Conservation (phyloP, 2,797 vertebrate genomes). For the Moxostoma hubbsi region DNA sequence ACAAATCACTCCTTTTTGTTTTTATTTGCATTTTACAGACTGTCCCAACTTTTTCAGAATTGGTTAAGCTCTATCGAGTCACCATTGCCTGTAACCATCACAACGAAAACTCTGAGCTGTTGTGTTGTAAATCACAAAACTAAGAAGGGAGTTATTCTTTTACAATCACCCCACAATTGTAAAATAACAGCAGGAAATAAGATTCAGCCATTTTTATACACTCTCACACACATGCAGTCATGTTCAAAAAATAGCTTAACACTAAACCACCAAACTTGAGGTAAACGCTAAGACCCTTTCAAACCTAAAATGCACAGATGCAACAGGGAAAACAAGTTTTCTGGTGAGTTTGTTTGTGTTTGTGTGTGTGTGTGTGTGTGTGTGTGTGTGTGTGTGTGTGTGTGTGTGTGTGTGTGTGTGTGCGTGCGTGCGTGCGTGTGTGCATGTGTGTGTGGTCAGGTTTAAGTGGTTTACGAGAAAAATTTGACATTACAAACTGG, state of each 20-base stretch:
- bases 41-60: no score
- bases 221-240: not conserved
- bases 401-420: no score
- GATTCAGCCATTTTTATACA: constrained; percentile 35
- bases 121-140: constrained; percentile 41
- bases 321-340: not conserved
- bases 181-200: constrained; percentile 54
- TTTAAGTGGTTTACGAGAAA: no score
- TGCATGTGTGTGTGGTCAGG: no score
- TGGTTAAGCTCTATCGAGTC: constrained; percentile 26
- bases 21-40: no score
- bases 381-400: no score
- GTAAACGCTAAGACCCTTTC: not conserved
- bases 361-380: no score
- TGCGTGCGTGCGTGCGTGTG: no score
- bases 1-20: no score
- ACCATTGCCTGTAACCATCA: constrained; percentile 45
- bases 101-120: not conserved
- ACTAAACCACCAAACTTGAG: constrained; percentile 34
- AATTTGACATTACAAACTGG: no score
- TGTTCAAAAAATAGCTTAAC: constrained; percentile 11
- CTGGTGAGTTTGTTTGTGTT: not conserved
- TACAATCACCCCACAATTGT: constrained; percentile 43
- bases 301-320: constrained; percentile 1
- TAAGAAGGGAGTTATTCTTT: constrained; percentile 43